phyloP scores from a whole-genome alignment of 2,113 vertebrate genomes.

The Neomonachus schauinslandi region DNA sequence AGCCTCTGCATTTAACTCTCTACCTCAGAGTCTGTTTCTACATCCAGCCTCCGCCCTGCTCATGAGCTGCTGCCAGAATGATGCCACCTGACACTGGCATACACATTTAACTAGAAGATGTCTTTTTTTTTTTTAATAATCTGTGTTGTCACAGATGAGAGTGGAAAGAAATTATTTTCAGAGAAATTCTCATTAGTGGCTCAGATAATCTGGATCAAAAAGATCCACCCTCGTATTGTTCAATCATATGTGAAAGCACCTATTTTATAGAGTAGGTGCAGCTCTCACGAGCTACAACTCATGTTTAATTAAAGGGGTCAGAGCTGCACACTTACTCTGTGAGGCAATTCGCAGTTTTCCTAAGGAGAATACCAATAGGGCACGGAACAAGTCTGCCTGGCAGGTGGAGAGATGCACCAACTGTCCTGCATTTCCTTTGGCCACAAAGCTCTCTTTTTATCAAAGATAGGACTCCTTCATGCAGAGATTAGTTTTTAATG shows the following conservation, averaged over 20 bases:
- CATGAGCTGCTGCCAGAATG: not conserved
- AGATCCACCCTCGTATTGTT: not conserved
- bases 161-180: not conserved
- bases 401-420: not conserved
- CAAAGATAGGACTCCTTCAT: conserved; percentile 1
- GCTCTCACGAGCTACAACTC: not conserved
- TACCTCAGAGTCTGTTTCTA: not conserved
- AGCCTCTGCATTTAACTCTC: not conserved
- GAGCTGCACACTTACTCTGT: not conserved
- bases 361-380: not conserved
- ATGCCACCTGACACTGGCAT: not conserved
- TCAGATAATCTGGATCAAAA: not conserved
- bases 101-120: not conserved
- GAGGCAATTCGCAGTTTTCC: not conserved
- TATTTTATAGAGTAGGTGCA: not conserved
- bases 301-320: not conserved
- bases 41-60: not conserved
- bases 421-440: not conserved
- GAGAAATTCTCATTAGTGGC: not conserved
- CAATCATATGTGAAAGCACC: not conserved
- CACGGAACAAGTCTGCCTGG: not conserved
- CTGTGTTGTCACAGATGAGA: not conserved
- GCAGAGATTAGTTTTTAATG: conserved; percentile 46
- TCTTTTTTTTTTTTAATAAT: not conserved
- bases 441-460: conserved; percentile 13